Conservation (phyloP, 2,113 vertebrate genomes). For the Trematocara zebra region DNA sequence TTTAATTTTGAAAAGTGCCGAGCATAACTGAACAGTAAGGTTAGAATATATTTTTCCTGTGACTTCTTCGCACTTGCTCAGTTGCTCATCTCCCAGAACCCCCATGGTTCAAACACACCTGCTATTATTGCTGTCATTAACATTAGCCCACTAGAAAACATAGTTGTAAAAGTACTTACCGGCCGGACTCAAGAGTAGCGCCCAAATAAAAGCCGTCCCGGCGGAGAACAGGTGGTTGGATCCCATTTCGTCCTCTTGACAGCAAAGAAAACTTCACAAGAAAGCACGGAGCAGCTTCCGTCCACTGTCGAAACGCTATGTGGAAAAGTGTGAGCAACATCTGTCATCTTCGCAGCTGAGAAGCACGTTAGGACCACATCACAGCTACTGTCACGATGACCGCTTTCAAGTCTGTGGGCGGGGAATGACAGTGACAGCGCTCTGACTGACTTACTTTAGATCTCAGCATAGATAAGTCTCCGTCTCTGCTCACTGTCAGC, state of each 20-base stretch:
- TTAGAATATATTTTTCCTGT: neutral
- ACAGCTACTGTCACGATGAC: neutral
- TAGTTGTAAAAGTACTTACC: conserved; percentile 41
- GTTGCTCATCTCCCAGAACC: neutral
- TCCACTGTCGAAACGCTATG: conserved; percentile 19
- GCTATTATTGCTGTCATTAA: neutral
- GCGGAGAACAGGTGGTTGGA: conserved; percentile 44
- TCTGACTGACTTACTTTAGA: neutral
- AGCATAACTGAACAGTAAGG: neutral
- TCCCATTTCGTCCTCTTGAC: conserved; percentile 51
- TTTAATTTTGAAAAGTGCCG: neutral
- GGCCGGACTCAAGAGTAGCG: conserved; percentile 52
- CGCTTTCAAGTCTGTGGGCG: neutral
- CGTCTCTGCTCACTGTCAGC: neutral
- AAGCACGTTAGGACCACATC: conserved; percentile 42
- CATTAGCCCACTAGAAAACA: neutral
- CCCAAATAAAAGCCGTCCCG: conserved; percentile 30
- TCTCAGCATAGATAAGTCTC: neutral
- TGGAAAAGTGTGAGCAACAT: neutral
- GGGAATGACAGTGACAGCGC: neutral
- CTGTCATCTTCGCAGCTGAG: conserved; percentile 41
- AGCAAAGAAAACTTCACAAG: neutral
- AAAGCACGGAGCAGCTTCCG: neutral
- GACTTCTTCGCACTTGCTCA: neutral
- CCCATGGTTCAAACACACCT: neutral